Evolutionary conservation across 2,888 invertebrate species (phyloP), one percentile per base, ranked within the genome.

Genomic region (Xestia c-nigrum): DNA sequence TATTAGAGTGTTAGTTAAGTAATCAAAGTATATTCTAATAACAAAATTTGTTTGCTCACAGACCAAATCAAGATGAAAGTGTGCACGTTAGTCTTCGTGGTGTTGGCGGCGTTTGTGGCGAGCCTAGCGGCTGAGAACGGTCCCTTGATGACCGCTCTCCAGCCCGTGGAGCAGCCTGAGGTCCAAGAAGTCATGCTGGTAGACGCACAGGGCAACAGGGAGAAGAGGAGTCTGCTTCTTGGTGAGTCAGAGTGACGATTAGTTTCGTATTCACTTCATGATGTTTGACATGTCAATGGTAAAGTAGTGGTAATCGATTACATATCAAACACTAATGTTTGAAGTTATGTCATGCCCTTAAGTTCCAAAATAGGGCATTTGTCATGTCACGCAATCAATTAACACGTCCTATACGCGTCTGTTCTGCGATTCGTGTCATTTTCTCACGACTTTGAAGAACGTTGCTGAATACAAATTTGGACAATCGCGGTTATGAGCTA

Each of bases 201-300:
- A 0, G 87, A 90, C 38, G 88, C 88, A 10, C 80, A 87, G 40
- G 83, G 83, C 68, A 81, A 76, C 76, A 93, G 96, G 73, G 88
- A 92, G 72, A 96, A 96, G 90, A 94, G 96, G 79, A 79, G 91
- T 77, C 82, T 95, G 31, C 87, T 95, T 63, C 90, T 96, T 52
- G 96, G 96, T 96, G 19, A 84, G 83, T 76, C 14, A 12, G 21
- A 38, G 5, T 12, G 21, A 24, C 63, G 3, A 64, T 64, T 14
- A 14, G 0, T 57, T 57, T 57, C 6, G 6, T 24, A 10, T 55
- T 43, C 7, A 72, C 10, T 59, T 47, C 12, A 21, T 9, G 38
- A 19, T 40, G 10, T 1, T 38, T n/a, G 2, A 31, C 1, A 5
- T 31, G 43, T n/a, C 31, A 57, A 47, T 16, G 31, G 5, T 21